Percentiles rank a stretch among this genome's conserved stretches.
phyloP scores from a whole-genome alignment of 2,797 vertebrate genomes.

The Eulemur rubriventer region DNA sequence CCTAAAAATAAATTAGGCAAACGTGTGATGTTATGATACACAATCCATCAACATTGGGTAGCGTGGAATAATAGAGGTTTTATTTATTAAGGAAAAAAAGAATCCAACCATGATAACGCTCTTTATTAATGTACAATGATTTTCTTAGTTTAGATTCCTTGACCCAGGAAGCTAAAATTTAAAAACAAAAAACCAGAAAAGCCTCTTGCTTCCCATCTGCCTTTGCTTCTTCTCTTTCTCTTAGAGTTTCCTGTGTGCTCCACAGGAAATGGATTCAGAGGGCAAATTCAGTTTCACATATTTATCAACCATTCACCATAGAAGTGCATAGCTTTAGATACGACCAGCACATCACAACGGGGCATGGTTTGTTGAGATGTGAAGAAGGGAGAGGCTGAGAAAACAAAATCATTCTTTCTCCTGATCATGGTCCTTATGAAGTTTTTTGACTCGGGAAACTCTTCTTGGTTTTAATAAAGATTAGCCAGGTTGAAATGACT shows the following conservation, averaged over 20 bases:
- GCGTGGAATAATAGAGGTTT: neutral
- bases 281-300: neutral
- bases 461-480: neutral
- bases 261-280: neutral
- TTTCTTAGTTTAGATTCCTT: neutral
- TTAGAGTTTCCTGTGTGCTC: neutral
- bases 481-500: constrained; percentile 26
- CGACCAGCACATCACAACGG: neutral
- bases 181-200: neutral
- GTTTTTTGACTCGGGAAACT: neutral
- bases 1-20: neutral
- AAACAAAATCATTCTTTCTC: neutral
- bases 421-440: neutral
- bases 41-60: neutral
- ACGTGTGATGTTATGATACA: neutral
- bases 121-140: neutral
- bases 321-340: neutral
- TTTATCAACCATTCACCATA: neutral
- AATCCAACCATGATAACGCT: neutral
- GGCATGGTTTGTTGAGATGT: neutral
- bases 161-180: neutral
- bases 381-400: neutral
- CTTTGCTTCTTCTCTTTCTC: neutral
- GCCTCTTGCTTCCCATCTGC: neutral
- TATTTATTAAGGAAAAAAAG: neutral